Conservation (phyloP, 2,888 invertebrate species). For the Hydriomena furcata region DNA sequence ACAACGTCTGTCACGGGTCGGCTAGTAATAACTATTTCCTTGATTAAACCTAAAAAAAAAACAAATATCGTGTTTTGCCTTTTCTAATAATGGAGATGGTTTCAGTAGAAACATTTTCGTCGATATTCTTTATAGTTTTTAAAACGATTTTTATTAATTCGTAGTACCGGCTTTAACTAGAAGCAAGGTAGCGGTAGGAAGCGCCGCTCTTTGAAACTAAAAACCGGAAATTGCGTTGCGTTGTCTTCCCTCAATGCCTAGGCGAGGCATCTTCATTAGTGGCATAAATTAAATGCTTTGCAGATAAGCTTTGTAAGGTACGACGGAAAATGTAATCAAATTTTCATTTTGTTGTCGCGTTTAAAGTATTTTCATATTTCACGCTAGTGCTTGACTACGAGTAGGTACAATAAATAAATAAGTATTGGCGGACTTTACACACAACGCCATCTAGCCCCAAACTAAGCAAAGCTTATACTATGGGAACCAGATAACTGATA, state of each 20-base stretch:
- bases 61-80: too few species aligned
- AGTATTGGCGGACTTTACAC: too few species aligned
- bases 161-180: conserved; percentile 39
- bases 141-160: conserved; percentile 29
- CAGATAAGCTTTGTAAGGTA: conserved; percentile 25
- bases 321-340: conserved; percentile 24
- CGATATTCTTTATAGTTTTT: too few species aligned
- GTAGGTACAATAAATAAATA: too few species aligned
- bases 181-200: conserved; percentile 58
- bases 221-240: conserved; percentile 81
- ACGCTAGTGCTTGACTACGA: background rate
- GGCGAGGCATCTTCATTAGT: conserved; percentile 71
- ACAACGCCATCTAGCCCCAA: too few species aligned
- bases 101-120: too few species aligned
- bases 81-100: too few species aligned
- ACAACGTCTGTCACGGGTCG: too few species aligned
- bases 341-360: conserved; percentile 19
- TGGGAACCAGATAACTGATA: too few species aligned
- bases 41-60: too few species aligned
- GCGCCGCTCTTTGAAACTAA: conserved; percentile 77
- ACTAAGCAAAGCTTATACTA: too few species aligned
- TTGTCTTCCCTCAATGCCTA: conserved; percentile 67
- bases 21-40: too few species aligned
- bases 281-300: conserved; percentile 67
- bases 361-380: conserved; percentile 14